Evolutionary conservation across 2,113 vertebrate species (phyloP).

Genomic region (Rallus limicola): DNA sequence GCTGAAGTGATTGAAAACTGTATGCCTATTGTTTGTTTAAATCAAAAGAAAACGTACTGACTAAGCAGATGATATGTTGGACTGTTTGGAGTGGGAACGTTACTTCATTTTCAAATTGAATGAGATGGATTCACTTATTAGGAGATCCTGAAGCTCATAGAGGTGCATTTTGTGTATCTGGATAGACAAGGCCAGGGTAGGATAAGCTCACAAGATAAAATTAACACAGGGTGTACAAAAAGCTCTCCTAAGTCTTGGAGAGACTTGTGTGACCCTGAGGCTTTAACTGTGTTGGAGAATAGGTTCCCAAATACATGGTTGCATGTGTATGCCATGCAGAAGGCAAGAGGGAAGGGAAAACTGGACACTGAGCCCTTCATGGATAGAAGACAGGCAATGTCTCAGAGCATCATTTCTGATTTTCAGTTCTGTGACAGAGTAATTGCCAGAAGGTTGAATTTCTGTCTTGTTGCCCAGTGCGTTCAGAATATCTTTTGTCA

Average conservation of each 20-base stretch:
- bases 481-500: neutral
- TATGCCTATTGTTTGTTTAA: neutral
- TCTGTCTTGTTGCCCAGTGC: neutral
- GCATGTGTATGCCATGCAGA: neutral
- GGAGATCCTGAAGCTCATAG: neutral
- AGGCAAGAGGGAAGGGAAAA: neutral
- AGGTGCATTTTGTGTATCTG: neutral
- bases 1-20: neutral
- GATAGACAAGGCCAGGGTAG: neutral
- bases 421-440: neutral
- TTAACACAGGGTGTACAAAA: neutral
- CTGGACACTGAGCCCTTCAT: neutral
- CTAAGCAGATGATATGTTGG: neutral
- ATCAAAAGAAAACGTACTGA: neutral
- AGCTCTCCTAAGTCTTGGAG: neutral
- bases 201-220: neutral
- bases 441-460: neutral
- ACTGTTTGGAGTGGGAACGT: neutral
- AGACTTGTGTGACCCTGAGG: accelerated
- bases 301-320: neutral
- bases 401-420: neutral
- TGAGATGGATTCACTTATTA: neutral
- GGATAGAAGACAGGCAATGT: neutral
- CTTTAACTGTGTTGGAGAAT: neutral
- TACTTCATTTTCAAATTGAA: neutral